These are phyloP conservation scores for Polietes domitor DNA, from an alignment of 2,888 invertebrate genomes.

Conservation along the genomic window DNA sequence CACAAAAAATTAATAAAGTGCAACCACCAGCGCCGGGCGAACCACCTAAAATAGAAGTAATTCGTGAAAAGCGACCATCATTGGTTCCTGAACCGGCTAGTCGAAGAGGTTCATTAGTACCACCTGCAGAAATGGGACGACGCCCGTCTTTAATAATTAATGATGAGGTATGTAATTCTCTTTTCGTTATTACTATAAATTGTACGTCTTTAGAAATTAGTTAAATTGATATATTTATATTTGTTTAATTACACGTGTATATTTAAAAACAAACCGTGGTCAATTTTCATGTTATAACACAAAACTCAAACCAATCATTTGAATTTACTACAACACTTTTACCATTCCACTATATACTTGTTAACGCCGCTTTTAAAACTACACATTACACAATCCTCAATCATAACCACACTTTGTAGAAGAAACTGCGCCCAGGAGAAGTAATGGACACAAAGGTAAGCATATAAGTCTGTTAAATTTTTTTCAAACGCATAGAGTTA, in stretches of 20 bases:
- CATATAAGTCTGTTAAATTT: conserved; percentile 31
- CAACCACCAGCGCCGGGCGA: conserved; percentile 83
- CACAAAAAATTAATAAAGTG: conserved; percentile 85
- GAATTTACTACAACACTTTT: conserved; percentile 56
- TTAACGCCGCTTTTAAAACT: background rate
- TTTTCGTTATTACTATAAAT: background rate
- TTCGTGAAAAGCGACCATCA: conserved; percentile 92
- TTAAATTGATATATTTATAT: background rate
- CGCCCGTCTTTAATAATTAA: conserved; percentile 95
- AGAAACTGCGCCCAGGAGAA: conserved; percentile 94
- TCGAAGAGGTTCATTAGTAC: conserved; percentile 92
- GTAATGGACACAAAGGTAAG: conserved; percentile 96
- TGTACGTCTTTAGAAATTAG: background rate
- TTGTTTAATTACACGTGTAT: background rate
- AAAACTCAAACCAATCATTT: conserved; percentile 28
- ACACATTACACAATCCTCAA: conserved; percentile 61
- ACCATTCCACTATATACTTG: conserved; percentile 18
- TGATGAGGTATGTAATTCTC: conserved; percentile 90
- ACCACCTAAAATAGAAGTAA: conserved; percentile 93
- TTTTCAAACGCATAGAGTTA: background rate
- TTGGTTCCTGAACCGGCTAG: conserved; percentile 86
- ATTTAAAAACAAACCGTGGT: background rate
- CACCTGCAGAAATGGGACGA: conserved; percentile 93
- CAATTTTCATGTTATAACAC: background rate
- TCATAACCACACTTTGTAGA: conserved; percentile 67